Percentiles rank a stretch among this genome's conserved stretches.
Conservation (phyloP, 2,113 vertebrate species). For the Psephotus haematonotus region DNA sequence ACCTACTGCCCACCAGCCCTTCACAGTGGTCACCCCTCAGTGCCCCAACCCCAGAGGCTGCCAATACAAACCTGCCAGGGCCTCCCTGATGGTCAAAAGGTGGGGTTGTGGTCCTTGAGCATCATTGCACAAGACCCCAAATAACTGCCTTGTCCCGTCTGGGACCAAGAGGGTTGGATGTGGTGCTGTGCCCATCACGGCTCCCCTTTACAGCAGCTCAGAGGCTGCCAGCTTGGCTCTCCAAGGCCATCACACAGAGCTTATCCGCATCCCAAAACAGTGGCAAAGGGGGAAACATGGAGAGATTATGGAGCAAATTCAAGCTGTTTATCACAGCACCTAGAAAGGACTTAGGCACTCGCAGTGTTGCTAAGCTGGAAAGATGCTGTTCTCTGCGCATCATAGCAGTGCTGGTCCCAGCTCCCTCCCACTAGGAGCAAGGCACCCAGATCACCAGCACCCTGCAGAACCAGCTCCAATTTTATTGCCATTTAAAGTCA, state of each 20-base stretch:
- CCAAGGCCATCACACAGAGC: not conserved
- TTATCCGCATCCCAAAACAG: not conserved
- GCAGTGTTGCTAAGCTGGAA: fast-evolving
- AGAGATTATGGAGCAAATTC: not conserved
- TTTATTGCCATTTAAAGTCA: not conserved
- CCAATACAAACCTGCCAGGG: not conserved
- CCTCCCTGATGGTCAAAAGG: not conserved
- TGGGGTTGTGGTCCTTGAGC: fast-evolving
- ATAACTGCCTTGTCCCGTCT: not conserved
- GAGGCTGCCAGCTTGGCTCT: not conserved
- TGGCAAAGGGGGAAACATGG: not conserved
- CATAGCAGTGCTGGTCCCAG: fast-evolving
- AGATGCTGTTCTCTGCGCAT: not conserved
- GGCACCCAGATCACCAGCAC: not conserved
- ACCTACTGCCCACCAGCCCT: not conserved
- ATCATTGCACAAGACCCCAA: not conserved
- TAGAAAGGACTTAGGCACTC: not conserved
- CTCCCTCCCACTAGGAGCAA: fast-evolving
- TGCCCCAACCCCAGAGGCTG: not conserved
- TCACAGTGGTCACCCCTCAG: not conserved
- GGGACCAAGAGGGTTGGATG: not conserved
- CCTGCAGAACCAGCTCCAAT: not conserved
- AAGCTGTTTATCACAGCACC: not conserved
- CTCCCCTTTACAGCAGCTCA: not conserved
- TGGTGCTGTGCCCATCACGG: too few species aligned